Base-by-base conservation (phyloP, 2,113 vertebrate species). In the Dendrocopos noguchii region DNA sequence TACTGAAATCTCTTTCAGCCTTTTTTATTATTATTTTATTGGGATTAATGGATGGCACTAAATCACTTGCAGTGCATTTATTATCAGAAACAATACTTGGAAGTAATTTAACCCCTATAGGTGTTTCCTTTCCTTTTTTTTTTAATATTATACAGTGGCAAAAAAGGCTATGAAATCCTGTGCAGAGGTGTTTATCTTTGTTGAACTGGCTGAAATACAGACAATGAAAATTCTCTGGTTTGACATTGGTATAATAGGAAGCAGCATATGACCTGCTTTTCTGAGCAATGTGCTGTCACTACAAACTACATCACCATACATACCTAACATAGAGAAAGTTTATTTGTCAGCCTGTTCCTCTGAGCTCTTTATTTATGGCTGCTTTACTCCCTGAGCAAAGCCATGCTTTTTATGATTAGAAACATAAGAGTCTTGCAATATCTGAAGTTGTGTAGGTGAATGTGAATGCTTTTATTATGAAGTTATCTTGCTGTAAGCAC, bases 281-380 rank as follows among this genome's bases (percentile, higher is more conserved):
- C 90, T 94, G 85, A 94, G 83, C 90, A 93, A 93, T 95, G 80
- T 91, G 88, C 92, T 96, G 95, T 91, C 82, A 87, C 79, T 61
- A 67, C 93, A 93, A 88, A 91, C 90, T 95, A 53, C 82, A 83
- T 94, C 85, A 67, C 87, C 52, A 19, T 88, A 83, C 61, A 66
- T 80, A 87, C 56, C 61, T 75, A 88, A 82, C 71, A 34, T 79
- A 91, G 55, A 84, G 91, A 74, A 94, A 92, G 88, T 95, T 95
- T 96, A 91, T 89, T 93, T 93, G 80, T 87, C 86, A 94, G 80
- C 44, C 39, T 53, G 34, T 60, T 87, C 50, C 50, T 81, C 44
- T 75, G 55, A 84, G 76, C 39, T 81, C n/a, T 75, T 91, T 83
- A 80, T 93, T 90, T 93, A 83, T 84, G 34, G 66, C 70, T 90